These are phyloP conservation scores for Bombylius major DNA, from an alignment of 2,888 invertebrate genomes.

Conservation along the genomic window DNA sequence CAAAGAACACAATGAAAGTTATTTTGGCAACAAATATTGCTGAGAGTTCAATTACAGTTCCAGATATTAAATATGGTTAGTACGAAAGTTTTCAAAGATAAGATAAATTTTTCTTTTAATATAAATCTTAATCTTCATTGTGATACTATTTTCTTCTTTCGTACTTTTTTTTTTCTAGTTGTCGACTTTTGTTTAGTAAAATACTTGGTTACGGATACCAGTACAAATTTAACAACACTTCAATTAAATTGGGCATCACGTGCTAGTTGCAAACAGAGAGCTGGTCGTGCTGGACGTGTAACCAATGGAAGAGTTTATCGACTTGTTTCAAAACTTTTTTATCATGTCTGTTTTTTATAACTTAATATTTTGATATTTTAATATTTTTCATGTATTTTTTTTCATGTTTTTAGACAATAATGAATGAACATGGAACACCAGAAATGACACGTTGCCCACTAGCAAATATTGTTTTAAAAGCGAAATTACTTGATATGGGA, in stretches of 20 bases:
- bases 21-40: conserved; percentile 86
- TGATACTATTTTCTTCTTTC: neutral
- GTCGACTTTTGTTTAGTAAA: conserved; percentile 92
- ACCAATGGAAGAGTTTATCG: conserved; percentile 76
- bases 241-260: conserved; percentile 79
- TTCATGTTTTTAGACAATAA: conserved; percentile 30
- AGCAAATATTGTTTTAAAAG: conserved; percentile 62
- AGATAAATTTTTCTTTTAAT: neutral
- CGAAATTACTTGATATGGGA: conserved; percentile 73
- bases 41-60: conserved; percentile 83
- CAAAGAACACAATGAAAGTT: conserved; percentile 50
- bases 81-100: no score
- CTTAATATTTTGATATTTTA: neutral
- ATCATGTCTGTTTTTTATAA: conserved; percentile 35
- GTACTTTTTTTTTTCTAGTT: conserved; percentile 38
- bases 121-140: neutral
- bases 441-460: conserved; percentile 74
- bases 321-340: conserved; percentile 55
- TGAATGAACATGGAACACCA: conserved; percentile 48
- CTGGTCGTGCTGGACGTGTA: conserved; percentile 83
- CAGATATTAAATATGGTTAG: conserved; percentile 60
- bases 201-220: conserved; percentile 57
- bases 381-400: neutral
- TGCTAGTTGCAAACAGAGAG: conserved; percentile 77
- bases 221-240: conserved; percentile 54